Evolutionary conservation across 1,140 invertebrate genomes (phyloP), one percentile per base, ranked within the genome.

Genomic region (Scylla paramamosain): DNA sequence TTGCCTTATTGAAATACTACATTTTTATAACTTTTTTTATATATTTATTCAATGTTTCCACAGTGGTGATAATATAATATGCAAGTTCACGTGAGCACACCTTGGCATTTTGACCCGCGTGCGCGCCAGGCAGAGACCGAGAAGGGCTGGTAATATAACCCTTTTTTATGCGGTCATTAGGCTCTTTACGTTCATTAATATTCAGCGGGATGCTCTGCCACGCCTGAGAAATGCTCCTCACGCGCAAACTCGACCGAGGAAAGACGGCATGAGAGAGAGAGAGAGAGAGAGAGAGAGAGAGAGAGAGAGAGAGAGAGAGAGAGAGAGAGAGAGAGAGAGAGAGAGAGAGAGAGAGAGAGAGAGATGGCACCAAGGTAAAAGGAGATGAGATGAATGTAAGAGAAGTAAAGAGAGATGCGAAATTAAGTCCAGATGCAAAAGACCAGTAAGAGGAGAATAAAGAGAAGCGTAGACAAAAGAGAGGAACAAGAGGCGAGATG

Each of bases 111-210:
- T 77, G 12, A 77, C 12, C 67, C 67, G 25, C 8, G n/a, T 77
- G 67, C 67, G 52, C 20, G 67, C 67, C 67, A 12, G 6, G 25
- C 20, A 0, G 10, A 77, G 67, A 20, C 10, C 20, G 67, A 77
- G 67, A 77, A 12, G 67, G 67, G 67, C 8, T 77, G 67, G 67
- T 77, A 77, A 77, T 77, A n/a, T 77, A 77, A 77, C 67, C 67
- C 20, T 77, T 77, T 77, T 77, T 77, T 77, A 77, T 77, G 67
- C 25, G 67, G 67, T 77, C 67, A 77, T 77, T 77, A 77, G 67
- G 67, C 10, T 77, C 67, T 77, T 77, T 77, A 77, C 67, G 67
- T 77, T 77, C 67, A 77, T 77, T 77, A 77, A 77, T 77, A 77
- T 77, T 77, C 67, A 77, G 67, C 67, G 67, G 67, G 67, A 77